A percentile compares a stretch with the other conserved stretches of the same genome.
Conservation (phyloP, 2,113 vertebrate genomes). For the Mixornis gularis region DNA sequence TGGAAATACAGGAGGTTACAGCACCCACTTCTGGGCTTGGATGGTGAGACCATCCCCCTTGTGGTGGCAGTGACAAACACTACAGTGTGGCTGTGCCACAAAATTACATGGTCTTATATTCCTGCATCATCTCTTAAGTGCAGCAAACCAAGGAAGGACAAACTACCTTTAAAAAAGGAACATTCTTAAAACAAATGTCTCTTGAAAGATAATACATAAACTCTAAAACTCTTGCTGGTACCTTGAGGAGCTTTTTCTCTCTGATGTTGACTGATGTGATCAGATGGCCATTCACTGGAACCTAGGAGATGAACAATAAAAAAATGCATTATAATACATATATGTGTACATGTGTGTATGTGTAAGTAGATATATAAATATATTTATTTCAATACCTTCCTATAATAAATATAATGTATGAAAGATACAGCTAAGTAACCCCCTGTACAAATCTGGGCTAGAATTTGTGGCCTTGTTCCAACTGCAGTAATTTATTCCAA, state of each 20-base stretch:
- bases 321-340: neutral
- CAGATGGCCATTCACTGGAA: conserved; percentile 36
- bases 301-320: neutral
- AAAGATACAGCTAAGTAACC: neutral
- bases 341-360: neutral
- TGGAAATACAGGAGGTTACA: neutral
- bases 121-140: neutral
- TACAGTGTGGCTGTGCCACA: neutral
- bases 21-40: neutral
- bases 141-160: neutral
- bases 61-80: neutral
- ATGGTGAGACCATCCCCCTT: fast-evolving
- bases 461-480: neutral
- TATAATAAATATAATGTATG: neutral
- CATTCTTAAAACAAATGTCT: neutral
- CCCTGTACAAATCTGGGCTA: neutral
- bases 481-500: conserved; percentile 25
- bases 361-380: neutral
- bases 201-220: neutral
- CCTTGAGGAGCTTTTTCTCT: conserved; percentile 53
- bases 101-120: neutral
- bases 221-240: neutral
- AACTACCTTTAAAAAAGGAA: neutral
- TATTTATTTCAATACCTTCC: neutral
- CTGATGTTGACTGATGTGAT: neutral